phyloP scores from a whole-genome alignment of 2,797 vertebrate genomes.

The Lindbergichthys nudifrons region DNA sequence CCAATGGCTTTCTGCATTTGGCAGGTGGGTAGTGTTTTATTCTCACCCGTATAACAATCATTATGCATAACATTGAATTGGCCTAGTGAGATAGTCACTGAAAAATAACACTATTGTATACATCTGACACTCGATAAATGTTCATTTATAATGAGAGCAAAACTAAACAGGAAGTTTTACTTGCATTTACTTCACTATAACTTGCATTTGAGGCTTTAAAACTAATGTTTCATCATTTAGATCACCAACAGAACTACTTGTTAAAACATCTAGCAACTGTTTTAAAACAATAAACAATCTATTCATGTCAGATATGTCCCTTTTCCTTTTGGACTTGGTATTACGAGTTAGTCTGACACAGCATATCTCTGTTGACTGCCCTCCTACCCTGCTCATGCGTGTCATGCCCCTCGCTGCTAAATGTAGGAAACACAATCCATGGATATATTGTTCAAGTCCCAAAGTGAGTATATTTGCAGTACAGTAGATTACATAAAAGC shows the following conservation, averaged over 20 bases:
- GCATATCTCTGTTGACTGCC: not conserved
- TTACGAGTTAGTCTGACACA: not conserved
- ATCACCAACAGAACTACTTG: not conserved
- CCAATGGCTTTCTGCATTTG: not conserved
- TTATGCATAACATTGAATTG: not conserved
- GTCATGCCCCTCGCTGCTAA: conserved; percentile 17
- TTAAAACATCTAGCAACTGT: not conserved
- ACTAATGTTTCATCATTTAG: not conserved
- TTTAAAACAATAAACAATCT: not conserved
- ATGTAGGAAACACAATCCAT: conserved; percentile 19
- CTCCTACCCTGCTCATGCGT: not conserved
- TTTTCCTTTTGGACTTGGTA: not conserved
- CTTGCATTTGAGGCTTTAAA: not conserved
- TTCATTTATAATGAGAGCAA: not conserved
- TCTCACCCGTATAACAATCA: not conserved
- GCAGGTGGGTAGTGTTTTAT: conserved; percentile 11
- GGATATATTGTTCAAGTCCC: not conserved
- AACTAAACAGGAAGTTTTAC: not conserved
- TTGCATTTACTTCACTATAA: no score
- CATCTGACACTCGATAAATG: not conserved
- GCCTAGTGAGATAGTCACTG: not conserved
- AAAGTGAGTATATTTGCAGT: not conserved
- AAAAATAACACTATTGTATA: not conserved
- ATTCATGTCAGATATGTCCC: not conserved
- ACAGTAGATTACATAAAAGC: not conserved